These are phyloP conservation scores for Lochmaea crataegi DNA, from an alignment of 2,888 invertebrate species.

Conservation along the genomic window DNA sequence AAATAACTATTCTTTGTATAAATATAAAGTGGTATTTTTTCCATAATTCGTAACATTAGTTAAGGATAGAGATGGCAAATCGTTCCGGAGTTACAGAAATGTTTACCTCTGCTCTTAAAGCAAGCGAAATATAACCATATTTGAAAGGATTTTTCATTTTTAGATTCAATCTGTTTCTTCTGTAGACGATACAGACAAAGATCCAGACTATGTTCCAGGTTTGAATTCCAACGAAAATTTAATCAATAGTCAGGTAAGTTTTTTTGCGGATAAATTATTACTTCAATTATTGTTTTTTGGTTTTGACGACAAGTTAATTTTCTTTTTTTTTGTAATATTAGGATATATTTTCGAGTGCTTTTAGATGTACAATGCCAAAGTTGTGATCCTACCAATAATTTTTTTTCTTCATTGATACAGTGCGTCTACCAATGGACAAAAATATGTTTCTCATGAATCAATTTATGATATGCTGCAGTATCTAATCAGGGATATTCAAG, in stretches of 20 bases:
- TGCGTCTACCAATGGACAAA: constrained; percentile 12
- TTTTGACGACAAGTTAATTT: too few relatives aligned
- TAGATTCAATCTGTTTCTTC: constrained; percentile 16
- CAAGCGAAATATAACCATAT: not conserved
- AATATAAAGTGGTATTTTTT: not conserved
- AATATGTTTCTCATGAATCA: not conserved
- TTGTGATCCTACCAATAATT: not conserved
- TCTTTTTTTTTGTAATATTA: too few relatives aligned
- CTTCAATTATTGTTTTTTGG: too few relatives aligned
- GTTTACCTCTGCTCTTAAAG: too few relatives aligned
- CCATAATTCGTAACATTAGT: too few relatives aligned
- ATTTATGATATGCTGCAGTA: not conserved
- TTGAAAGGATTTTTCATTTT: not conserved
- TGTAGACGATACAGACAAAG: constrained; percentile 16
- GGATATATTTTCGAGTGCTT: too few relatives aligned
- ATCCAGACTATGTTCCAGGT: constrained; percentile 11
- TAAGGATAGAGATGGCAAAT: too few relatives aligned
- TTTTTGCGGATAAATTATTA: constrained; percentile 1
- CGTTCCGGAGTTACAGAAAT: too few relatives aligned
- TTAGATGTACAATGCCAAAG: too few relatives aligned
- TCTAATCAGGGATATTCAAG: not conserved
- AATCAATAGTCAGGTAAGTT: constrained; percentile 11
- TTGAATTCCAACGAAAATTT: constrained; percentile 8
- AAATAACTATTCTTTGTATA: too few relatives aligned
- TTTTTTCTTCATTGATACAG: constrained; percentile 1